Base-by-base conservation (phyloP, 2,888 invertebrate genomes). In the Rhamnusium bicolor region DNA sequence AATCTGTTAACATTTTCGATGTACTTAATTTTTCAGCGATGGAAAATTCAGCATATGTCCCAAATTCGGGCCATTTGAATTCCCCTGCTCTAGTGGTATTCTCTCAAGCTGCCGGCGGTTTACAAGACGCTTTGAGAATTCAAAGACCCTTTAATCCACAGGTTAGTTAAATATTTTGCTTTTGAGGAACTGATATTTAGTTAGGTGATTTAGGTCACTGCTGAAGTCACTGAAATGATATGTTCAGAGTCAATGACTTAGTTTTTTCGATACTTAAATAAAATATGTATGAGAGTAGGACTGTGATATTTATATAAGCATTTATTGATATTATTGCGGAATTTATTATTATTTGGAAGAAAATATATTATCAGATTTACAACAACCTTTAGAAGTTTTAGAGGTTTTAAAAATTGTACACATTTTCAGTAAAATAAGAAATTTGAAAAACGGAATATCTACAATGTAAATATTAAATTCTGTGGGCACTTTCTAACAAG, bases 41-140 rank as follows among this genome's bases (percentile, higher is more conserved):
- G 94, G 93, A 94, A 90, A 93, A 93, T 89, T 93, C 93, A 87
- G 92, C 93, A 81, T 93, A 93, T 88, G 91, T 91, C 83, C 91
- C 92, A 81, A 93, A 92, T 87, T 91, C 92, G 84, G 92, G 91
- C 87, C 93, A 93, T 89, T 90, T 93, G 87, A 93, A 93, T 88
- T 93, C 93, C 85, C 93, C 93, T 85, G 92, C 93, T 86, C 89
- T 93, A 88, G 93, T 94, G 85, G 93, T 94, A 81, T 92, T 94
- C 87, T 93, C 93, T 81, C 93, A 93, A 90, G 93, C 93, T 84
- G 92, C 93, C 87, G 92, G 93, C 85, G 92, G 92, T 85, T 90
- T 93, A 88, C 92, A 93, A 87, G 93, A 94, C 89, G 93, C 93
- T 81, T 90, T 93, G 83, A 90, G 93, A 89, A 93, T 93, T 89